Evolutionary conservation across 2,797 vertebrate genomes (phyloP), one percentile per base, ranked within the genome.

Genomic region (Phylloscopus collybita): DNA sequence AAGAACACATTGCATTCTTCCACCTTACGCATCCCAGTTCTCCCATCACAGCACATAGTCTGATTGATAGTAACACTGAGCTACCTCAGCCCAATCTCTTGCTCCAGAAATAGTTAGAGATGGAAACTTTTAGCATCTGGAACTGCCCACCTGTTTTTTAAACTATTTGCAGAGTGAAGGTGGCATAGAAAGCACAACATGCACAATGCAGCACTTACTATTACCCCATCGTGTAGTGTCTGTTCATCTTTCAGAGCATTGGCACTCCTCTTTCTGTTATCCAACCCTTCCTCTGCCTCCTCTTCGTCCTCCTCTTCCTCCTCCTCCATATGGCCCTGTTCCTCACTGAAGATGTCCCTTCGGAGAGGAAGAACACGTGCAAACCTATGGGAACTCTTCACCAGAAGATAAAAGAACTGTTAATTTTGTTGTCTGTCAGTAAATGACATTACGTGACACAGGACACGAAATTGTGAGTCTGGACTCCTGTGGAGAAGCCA

Each of bases 311-410:
- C 97, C 32, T 97, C 97, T 10, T 86, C 84, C 36, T 87, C 84
- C 30, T 97, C 96, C 96, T 98, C 98, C 97, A 97, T 96, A 62
- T 98, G 98, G 44, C 97, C 98, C 96, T 98, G 98, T 96, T 99
- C 98, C 97, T 98, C 98, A 98, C 97, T 97, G 93, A 98, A 98
- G 91, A 98, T 98, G 84, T 98, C 98, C 98, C 98, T 98, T 98
- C 97, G 97, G 95, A 90, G 95, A 97, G 97, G 98, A 96, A 96
- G 97, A 96, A 98, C 98, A 93, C 97, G 97, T 79, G 97, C 97
- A 96, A 98, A 98, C 94, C 98, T 98, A 93, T 99, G 99, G 93
- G 98, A 99, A 94, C 98, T 98, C 99, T 99, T 98, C 34, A 54
- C 19, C 42, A 92, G 80, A 90, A 96, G 34, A 93, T 27, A 89